A percentile compares a stretch with the other conserved stretches of the same genome.
These are phyloP conservation scores for Drosophila paucipuncta DNA, from an alignment of 2,888 invertebrate genomes.

Conservation along the genomic window DNA sequence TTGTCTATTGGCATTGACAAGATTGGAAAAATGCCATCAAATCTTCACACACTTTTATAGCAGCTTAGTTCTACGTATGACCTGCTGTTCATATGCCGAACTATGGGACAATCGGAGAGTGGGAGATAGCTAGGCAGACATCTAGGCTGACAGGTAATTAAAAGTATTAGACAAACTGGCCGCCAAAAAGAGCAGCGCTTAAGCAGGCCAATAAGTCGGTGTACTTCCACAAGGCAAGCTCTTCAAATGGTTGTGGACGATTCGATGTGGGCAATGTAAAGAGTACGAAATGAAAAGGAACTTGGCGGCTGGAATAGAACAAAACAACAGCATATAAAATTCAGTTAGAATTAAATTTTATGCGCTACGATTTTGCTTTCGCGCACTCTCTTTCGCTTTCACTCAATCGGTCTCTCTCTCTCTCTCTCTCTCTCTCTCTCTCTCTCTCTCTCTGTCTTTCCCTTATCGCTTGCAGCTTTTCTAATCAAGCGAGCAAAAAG, in stretches of 20 bases:
- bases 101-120: background rate
- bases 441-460: constrained; percentile 20
- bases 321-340: constrained; percentile 63
- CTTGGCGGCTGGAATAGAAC: background rate
- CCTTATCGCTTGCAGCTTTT: constrained; percentile 71
- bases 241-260: constrained; percentile 41
- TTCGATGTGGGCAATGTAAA: constrained; percentile 39
- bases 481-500: constrained; percentile 73
- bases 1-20: constrained; percentile 56
- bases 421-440: constrained; percentile 9
- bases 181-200: constrained; percentile 60
- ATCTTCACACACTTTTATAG: constrained; percentile 50
- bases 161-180: constrained; percentile 56
- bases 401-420: constrained; percentile 23
- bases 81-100: constrained; percentile 26
- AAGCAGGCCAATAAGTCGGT: constrained; percentile 70
- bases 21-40: constrained; percentile 49
- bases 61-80: background rate
- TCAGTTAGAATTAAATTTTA: constrained; percentile 74
- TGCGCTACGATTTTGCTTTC: constrained; percentile 11
- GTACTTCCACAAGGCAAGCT: constrained; percentile 55
- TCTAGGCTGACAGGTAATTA: constrained; percentile 74
- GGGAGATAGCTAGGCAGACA: constrained; percentile 28
- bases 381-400: constrained; percentile 15
- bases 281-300: constrained; percentile 53